phyloP scores from a whole-genome alignment of 2,797 vertebrate genomes.

The Onychomys arenicola region DNA sequence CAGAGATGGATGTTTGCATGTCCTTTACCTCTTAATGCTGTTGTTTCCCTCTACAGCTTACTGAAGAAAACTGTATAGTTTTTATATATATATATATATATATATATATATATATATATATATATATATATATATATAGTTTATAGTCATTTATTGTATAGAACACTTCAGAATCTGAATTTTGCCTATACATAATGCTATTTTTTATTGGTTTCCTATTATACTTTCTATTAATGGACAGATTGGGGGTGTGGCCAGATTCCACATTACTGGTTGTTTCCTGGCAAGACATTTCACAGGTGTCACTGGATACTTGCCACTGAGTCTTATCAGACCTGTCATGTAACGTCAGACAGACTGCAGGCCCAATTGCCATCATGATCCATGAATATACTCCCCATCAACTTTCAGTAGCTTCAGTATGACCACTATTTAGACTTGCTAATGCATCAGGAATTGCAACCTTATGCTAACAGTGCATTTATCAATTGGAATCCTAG shows the following conservation, averaged over 20 bases:
- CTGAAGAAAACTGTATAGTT: constrained; percentile 20
- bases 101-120: too few relatives aligned
- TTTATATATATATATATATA: too few relatives aligned
- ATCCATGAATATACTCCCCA: neutral
- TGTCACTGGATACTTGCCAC: neutral
- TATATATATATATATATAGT: too few relatives aligned
- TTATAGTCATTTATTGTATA: neutral
- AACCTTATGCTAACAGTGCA: neutral
- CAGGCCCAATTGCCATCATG: neutral
- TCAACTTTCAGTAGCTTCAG: constrained; percentile 30
- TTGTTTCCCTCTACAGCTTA: neutral
- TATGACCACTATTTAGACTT: neutral
- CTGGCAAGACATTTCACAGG: neutral
- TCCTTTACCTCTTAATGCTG: neutral
- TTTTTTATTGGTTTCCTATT: neutral
- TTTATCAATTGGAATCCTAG: constrained; percentile 1
- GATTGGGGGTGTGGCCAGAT: neutral
- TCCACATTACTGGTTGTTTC: neutral
- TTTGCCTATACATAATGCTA: neutral
- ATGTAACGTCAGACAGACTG: neutral
- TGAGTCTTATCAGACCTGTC: neutral
- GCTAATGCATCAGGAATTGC: neutral
- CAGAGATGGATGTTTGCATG: neutral
- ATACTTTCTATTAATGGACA: neutral
- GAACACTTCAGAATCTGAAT: neutral